A percentile compares a stretch with the other conserved stretches of the same genome.
These are phyloP conservation scores for Lampris incognitus DNA, from an alignment of 2,113 vertebrate species.

Conservation along the genomic window DNA sequence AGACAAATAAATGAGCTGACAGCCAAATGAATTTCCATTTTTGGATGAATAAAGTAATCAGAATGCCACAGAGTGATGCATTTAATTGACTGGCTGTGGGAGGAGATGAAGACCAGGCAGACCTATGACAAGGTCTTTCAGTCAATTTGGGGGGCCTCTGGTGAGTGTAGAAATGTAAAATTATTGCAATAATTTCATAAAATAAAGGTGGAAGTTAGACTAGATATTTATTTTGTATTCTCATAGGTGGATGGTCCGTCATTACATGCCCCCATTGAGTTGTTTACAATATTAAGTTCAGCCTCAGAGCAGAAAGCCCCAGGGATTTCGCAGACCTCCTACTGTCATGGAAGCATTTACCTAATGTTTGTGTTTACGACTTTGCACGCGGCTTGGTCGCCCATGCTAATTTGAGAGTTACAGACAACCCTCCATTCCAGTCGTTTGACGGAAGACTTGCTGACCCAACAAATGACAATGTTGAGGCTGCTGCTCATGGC, in stretches of 20 bases:
- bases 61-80: background rate
- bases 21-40: too few species aligned
- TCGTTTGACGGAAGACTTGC: constrained; percentile 22
- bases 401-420: background rate
- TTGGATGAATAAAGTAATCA: background rate
- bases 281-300: constrained; percentile 44
- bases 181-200: background rate
- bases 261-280: constrained; percentile 40
- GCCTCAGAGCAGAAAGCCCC: constrained; percentile 31
- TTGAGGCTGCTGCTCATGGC: constrained; percentile 1
- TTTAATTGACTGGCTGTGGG: constrained; percentile 12
- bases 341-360: constrained; percentile 42
- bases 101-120: constrained; percentile 24
- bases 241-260: constrained; percentile 39
- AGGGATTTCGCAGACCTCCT: constrained; percentile 43
- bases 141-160: constrained; percentile 1
- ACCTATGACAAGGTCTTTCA: constrained; percentile 33
- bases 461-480: constrained; percentile 9
- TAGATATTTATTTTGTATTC: background rate
- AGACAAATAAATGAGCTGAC: too few species aligned
- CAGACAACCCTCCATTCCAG: constrained; percentile 2
- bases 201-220: background rate
- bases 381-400: constrained; percentile 32
- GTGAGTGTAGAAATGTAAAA: background rate
- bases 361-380: constrained; percentile 49